phyloP scores from a whole-genome alignment of 1,140 invertebrate genomes.

The Eriosoma lanigerum region DNA sequence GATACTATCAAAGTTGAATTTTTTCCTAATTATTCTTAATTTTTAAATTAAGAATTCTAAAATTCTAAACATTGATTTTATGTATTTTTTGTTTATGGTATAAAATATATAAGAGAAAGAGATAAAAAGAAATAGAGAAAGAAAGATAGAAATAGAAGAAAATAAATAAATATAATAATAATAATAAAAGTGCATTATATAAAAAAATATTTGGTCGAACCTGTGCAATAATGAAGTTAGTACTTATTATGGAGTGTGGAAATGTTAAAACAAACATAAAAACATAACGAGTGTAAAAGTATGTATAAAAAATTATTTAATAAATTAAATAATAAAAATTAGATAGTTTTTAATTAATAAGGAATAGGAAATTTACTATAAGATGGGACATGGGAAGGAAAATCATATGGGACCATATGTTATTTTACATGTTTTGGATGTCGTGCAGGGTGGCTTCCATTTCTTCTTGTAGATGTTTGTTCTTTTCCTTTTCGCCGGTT shows the following conservation, averaged over 20 bases:
- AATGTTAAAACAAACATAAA: slow-evolving; percentile 37
- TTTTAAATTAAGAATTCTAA: too few species aligned
- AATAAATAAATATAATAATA: slow-evolving; percentile 39
- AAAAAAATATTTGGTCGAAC: slow-evolving; percentile 41
- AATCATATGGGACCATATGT: slow-evolving; percentile 10
- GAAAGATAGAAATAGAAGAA: slow-evolving; percentile 53
- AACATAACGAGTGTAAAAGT: slow-evolving; percentile 33
- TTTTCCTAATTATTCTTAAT: too few species aligned
- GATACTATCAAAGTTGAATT: too few species aligned
- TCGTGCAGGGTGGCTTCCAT: slow-evolving; percentile 98
- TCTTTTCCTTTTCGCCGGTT: slow-evolving; percentile 90
- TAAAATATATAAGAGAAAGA: too few species aligned
- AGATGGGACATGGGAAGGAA: slow-evolving; percentile 10
- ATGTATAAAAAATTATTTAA: too few species aligned
- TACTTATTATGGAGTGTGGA: slow-evolving; percentile 28
- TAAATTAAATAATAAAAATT: slow-evolving; percentile 39
- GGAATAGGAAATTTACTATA: slow-evolving; percentile 34
- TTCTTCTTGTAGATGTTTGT: slow-evolving; percentile 94
- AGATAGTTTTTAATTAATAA: slow-evolving; percentile 21
- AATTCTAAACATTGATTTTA: too few species aligned
- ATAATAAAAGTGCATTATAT: slow-evolving; percentile 32
- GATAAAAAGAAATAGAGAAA: background rate
- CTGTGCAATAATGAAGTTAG: slow-evolving; percentile 43
- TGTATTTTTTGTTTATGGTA: too few species aligned
- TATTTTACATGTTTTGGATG: slow-evolving; percentile 95